Conservation (phyloP, 2,797 vertebrate species). For the Lepilemur ruficaudatus region DNA sequence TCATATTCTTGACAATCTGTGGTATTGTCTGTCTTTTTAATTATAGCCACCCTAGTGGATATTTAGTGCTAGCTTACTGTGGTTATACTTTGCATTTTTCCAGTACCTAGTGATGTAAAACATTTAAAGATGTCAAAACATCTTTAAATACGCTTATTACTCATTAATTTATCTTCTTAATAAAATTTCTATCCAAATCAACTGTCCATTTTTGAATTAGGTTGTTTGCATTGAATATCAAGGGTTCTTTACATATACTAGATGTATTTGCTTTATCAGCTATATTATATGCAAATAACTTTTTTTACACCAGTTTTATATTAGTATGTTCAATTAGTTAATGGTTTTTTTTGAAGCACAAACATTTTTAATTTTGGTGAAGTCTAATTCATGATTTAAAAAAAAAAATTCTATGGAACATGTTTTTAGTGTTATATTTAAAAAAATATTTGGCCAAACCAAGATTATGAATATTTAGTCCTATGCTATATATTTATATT, state of each 20-base stretch:
- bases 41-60: not conserved
- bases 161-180: not conserved
- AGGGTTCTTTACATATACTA: not conserved
- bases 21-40: not conserved
- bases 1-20: not conserved
- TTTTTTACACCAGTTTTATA: not conserved
- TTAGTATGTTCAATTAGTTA: not conserved
- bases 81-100: not conserved
- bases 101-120: not conserved
- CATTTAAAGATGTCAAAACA: not conserved
- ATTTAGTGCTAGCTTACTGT: not conserved
- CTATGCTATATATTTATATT: not conserved
- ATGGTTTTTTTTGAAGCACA: not conserved
- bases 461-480: not conserved
- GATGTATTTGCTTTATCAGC: not conserved
- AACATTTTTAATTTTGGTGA: not conserved
- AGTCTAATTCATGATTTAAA: not conserved
- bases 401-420: not conserved
- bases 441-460: not conserved
- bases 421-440: not conserved
- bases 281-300: not conserved
- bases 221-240: not conserved
- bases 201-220: not conserved
- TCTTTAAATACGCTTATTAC: not conserved
- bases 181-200: not conserved